These are phyloP conservation scores for Sinocyclocheilus grahami DNA, from an alignment of 2,113 vertebrate species.

Conservation along the genomic window DNA sequence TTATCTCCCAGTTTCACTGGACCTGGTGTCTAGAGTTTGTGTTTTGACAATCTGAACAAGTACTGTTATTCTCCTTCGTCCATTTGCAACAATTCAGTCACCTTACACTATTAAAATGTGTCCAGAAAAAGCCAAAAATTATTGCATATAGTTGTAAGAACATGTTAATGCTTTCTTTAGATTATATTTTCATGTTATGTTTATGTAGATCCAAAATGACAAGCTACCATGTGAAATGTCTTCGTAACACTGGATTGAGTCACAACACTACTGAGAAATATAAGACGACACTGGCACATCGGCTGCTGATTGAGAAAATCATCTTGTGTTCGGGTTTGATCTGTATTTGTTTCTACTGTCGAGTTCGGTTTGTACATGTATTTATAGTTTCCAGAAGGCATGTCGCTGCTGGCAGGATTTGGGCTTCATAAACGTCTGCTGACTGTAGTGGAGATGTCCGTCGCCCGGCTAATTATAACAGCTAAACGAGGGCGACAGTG, in stretches of 20 bases:
- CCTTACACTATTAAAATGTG: not conserved
- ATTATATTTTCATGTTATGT: slow-evolving; percentile 25
- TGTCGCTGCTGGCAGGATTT: slow-evolving; percentile 42
- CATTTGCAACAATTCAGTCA: slow-evolving; percentile 13
- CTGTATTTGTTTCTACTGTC: not conserved
- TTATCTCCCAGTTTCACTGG: not conserved
- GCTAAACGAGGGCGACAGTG: not conserved
- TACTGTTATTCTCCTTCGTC: slow-evolving; percentile 35
- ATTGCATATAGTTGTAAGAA: not conserved
- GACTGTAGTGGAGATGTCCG: not conserved
- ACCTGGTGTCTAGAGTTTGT: not conserved
- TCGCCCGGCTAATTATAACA: not conserved
- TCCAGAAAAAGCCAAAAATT: slow-evolving; percentile 50
- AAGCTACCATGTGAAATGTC: slow-evolving; percentile 44
- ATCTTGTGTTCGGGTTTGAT: not conserved
- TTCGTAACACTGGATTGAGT: slow-evolving; percentile 13
- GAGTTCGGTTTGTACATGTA: slow-evolving; percentile 52
- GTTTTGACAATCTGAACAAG: slow-evolving; percentile 39
- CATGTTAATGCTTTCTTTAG: slow-evolving; percentile 9
- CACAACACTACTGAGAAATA: slow-evolving; percentile 15
- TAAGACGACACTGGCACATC: not conserved
- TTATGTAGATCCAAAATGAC: slow-evolving; percentile 28
- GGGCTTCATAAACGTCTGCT: not conserved
- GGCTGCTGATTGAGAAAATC: not conserved
- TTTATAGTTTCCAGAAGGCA: slow-evolving; percentile 55